These are phyloP conservation scores for Microtus richardsoni DNA, from an alignment of 2,113 vertebrate genomes.

Conservation along the genomic window DNA sequence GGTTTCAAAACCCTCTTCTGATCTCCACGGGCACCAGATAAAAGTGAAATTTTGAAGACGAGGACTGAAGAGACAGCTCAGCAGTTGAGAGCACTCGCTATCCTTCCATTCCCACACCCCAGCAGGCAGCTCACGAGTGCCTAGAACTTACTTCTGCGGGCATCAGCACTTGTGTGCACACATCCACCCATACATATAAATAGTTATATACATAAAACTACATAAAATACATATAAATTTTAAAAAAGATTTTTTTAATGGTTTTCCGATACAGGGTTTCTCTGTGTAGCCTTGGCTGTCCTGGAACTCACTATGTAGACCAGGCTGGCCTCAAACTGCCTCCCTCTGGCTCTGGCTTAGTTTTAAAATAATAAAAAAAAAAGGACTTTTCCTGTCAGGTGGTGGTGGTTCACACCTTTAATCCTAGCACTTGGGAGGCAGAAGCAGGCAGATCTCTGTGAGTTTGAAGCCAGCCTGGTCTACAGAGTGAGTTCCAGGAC, in stretches of 20 bases:
- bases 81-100: neutral
- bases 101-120: neutral
- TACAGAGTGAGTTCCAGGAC: too few species aligned
- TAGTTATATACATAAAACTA: too few species aligned
- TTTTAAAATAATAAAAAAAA: neutral
- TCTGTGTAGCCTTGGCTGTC: neutral
- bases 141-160: neutral
- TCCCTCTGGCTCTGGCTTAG: neutral
- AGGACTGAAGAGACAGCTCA: neutral
- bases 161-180: neutral
- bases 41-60: neutral
- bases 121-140: neutral
- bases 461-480: too few species aligned
- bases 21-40: neutral
- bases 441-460: too few species aligned
- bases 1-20: neutral
- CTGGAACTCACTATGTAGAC: neutral
- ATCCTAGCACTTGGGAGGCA: too few species aligned
- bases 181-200: neutral
- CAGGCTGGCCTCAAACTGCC: neutral
- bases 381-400: accelerated
- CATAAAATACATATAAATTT: too few species aligned
- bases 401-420: too few species aligned
- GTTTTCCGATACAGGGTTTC: neutral
- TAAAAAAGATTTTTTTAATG: neutral